Evolutionary conservation across 1,140 invertebrate genomes (phyloP), one percentile per base, ranked within the genome.

Genomic region (Chlorops oryzae): DNA sequence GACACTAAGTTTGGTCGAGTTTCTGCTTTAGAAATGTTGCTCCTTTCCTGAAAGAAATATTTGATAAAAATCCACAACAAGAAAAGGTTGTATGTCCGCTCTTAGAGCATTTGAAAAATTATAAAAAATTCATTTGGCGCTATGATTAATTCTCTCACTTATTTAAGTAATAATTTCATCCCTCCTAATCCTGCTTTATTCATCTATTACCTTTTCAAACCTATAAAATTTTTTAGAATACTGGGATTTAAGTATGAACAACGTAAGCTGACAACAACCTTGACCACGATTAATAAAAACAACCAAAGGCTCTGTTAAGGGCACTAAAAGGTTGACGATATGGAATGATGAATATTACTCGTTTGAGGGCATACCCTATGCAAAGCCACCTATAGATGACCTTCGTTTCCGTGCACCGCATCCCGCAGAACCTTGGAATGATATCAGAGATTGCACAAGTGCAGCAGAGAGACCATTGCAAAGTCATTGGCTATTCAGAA

Each of bases 361-460:
- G 34, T 80, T 78, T 52, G 75, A 80, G 54, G 81, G 81, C 3
- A 84, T 88, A 51, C 86, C 87, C 0, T 88, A 79, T 61, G 85
- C 84, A 2, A 81, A 81, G 62, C 84, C 86, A 0, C 87, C 87
- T 0, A n/a, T 87, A 6, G 83, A 79, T 1, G 71, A 80, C 13
- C 63, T 85, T 3, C 74, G 86, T 20, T 88, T 87, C 67, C 73
- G 73, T 47, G 78, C 76, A 3, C 77, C 77, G 62, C 58, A 68
- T 58, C 74, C 77, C 5, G 51, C 57, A 0, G 71, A 76, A 49
- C 52, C 73, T 47, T 83, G 81, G 81, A 48, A 61, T 2, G 72
- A 66, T 0, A 55, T 76, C 2, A 58, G 64, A 46, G 54, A 76
- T 71, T 37, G 62, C 53, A 62, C 64, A n/a, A 46, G 50, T 21